These are phyloP conservation scores for Holothuria scabra DNA, from an alignment of 53 echinoderm and acorn worm species.

Conservation along the genomic window DNA sequence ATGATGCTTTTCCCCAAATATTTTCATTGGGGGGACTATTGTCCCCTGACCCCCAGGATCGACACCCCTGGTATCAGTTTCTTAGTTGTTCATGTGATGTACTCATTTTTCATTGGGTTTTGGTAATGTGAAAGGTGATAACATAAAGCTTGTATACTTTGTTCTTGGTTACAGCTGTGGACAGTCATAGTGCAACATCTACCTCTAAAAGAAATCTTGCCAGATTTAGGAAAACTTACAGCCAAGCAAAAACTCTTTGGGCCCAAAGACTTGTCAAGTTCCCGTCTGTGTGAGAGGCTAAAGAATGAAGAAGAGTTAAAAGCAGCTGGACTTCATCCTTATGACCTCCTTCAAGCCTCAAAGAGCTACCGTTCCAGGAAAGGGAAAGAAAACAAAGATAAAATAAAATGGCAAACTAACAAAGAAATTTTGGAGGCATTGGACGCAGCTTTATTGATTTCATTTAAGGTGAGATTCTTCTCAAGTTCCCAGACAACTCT, in stretches of 20 bases:
- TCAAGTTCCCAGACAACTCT: no score
- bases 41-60: no score
- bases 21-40: no score
- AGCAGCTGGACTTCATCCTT: slow-evolving; percentile 82
- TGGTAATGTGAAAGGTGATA: no score
- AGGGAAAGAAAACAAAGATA: slow-evolving; percentile 77
- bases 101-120: no score
- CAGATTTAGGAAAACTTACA: slow-evolving; percentile 78
- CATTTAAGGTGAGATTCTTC: slow-evolving; percentile 21
- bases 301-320: slow-evolving; percentile 57
- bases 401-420: slow-evolving; percentile 74
- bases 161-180: slow-evolving; percentile 65
- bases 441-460: slow-evolving; percentile 75
- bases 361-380: slow-evolving; percentile 77
- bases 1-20: no score
- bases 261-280: slow-evolving; percentile 52
- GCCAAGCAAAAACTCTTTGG: slow-evolving; percentile 61
- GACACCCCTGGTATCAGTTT: no score
- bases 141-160: background rate
- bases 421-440: slow-evolving; percentile 66
- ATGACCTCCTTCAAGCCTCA: slow-evolving; percentile 65
- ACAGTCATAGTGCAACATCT: slow-evolving; percentile 64
- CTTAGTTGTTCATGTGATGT: no score
- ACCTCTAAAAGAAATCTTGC: slow-evolving; percentile 79
- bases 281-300: slow-evolving; percentile 74